Evolutionary conservation across 2,888 invertebrate genomes (phyloP).

Genomic region (Falcaria lacertinaria): DNA sequence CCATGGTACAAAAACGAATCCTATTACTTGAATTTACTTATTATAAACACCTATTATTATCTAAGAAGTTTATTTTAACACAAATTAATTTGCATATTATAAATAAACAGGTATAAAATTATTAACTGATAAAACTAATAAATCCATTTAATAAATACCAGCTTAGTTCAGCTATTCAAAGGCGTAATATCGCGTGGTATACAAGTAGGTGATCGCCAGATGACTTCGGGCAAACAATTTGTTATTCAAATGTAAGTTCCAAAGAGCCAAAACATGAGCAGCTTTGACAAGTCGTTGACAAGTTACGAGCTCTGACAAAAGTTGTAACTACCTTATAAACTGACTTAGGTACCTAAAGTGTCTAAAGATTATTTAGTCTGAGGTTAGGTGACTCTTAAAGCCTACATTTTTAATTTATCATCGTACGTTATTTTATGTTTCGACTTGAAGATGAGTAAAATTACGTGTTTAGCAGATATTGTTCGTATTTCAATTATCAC

Average conservation of each 20-base stretch:
- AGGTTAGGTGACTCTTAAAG: too few relatives aligned
- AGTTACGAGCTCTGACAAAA: conserved; percentile 30
- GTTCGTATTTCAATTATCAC: conserved; percentile 15
- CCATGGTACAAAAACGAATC: too few relatives aligned
- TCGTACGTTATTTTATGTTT: background rate
- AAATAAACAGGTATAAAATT: conserved; percentile 12
- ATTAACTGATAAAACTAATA: conserved; percentile 14
- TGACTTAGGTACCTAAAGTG: background rate
- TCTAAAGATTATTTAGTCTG: too few relatives aligned
- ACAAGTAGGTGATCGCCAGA: conserved; percentile 18
- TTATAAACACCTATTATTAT: conserved; percentile 16
- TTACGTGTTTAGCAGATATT: background rate
- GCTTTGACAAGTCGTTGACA: conserved; percentile 40
- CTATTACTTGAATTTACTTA: background rate
- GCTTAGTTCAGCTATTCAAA: conserved; percentile 29
- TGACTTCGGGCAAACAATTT: conserved; percentile 36
- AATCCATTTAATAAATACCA: conserved; percentile 21
- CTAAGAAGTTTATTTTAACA: conserved; percentile 24
- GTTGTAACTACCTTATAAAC: conserved; percentile 19
- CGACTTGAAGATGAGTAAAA: too few relatives aligned
- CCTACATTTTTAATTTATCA: too few relatives aligned
- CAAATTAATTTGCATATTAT: conserved; percentile 22
- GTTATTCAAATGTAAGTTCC: conserved; percentile 42
- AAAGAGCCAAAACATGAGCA: conserved; percentile 31
- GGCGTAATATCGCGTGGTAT: conserved; percentile 17